Conservation (phyloP, 2,888 invertebrate genomes). For the Parasteatoda lunata region DNA sequence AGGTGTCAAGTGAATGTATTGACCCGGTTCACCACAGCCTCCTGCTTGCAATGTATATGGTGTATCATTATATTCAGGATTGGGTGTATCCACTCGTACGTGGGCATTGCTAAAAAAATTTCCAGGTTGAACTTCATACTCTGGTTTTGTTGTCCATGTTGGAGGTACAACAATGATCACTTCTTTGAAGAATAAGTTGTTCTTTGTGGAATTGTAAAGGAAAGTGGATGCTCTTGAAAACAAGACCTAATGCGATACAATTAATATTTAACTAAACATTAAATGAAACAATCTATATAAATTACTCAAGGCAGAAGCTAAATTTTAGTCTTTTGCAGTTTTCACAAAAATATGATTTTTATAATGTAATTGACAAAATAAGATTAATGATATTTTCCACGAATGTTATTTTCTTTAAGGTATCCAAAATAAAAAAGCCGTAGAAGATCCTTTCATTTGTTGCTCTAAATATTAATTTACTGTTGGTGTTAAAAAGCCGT, state of each 20-base stretch:
- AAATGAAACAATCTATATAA: no score
- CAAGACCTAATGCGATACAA: conserved; percentile 76
- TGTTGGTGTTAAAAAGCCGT: no score
- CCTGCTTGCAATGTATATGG: conserved; percentile 80
- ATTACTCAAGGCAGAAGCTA: no score
- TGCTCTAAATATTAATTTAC: no score
- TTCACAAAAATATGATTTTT: no score
- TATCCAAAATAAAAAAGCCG: no score
- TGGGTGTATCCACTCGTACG: conserved; percentile 76
- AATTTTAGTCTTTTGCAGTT: no score
- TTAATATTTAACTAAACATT: no score
- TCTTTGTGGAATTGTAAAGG: conserved; percentile 78
- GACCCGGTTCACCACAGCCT: conserved; percentile 79
- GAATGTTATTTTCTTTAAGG: no score
- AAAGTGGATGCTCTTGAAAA: conserved; percentile 78
- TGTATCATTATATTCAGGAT: conserved; percentile 77
- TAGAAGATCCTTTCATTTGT: no score
- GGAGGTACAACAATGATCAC: conserved; percentile 79
- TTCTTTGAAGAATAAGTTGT: conserved; percentile 78
- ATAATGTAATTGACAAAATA: no score
- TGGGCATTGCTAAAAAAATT: conserved; percentile 75
- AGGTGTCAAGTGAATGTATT: conserved; percentile 77
- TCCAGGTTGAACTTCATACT: conserved; percentile 58
- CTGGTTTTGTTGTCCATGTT: conserved; percentile 77
- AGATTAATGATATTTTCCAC: no score